Evolutionary conservation across 2,113 vertebrate genomes (phyloP).

Genomic region (Crypturellus undulatus): DNA sequence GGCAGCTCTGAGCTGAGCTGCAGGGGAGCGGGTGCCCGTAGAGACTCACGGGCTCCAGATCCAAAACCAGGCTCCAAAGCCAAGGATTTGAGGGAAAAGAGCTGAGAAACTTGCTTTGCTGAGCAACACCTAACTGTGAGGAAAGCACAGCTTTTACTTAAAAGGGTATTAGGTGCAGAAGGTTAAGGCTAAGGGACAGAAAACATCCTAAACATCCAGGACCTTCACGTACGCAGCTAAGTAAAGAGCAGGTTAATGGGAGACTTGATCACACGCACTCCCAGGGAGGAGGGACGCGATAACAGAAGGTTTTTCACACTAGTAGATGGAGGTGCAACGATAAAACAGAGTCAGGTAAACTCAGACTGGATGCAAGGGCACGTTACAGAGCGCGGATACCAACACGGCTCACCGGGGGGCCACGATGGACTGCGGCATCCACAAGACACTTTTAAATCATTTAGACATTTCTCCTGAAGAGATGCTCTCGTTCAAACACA

Average conservation of each 20-base stretch:
- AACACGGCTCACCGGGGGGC: rapidly evolving
- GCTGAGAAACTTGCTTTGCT: not conserved
- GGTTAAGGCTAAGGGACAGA: not conserved
- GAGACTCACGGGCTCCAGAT: not conserved
- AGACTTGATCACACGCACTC: not conserved
- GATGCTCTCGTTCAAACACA: not conserved
- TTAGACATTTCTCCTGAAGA: not conserved
- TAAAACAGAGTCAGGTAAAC: not conserved
- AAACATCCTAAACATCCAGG: not conserved
- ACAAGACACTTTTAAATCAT: not conserved
- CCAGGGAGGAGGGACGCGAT: not conserved
- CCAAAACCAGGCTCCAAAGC: not conserved
- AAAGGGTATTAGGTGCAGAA: not conserved
- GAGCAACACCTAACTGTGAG: not conserved
- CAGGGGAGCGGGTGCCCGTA: not conserved
- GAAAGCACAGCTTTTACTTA: not conserved
- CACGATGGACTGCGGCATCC: not conserved
- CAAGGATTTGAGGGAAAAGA: not conserved
- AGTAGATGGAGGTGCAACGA: rapidly evolving
- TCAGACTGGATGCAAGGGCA: not conserved
- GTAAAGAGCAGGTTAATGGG: not conserved
- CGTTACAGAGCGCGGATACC: rapidly evolving
- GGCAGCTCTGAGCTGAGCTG: not conserved
- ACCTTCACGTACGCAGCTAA: not conserved
- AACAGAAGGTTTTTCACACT: not conserved